Evolutionary conservation across 2,888 invertebrate genomes (phyloP), one percentile per base, ranked within the genome.

Genomic region (Acrocera orbiculus): DNA sequence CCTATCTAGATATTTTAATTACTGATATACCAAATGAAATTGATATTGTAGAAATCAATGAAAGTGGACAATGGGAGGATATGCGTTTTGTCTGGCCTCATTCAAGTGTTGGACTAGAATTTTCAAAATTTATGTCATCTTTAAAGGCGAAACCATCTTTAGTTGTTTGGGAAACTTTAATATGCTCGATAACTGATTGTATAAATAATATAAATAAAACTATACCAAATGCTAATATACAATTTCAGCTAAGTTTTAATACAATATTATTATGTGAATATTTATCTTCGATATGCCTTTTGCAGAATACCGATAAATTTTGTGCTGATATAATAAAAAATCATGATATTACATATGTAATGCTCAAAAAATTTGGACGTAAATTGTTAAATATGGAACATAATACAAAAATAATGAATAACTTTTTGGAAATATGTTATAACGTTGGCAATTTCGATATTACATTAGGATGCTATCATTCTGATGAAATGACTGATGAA

Each of bases 101-200:
- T 10, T 35, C 39, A 1, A 44, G 47, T 2, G 53, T 50, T 1
- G 58, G 59, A 1, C 37, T 37, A 4, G 47, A 48, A 2, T 58
- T 59, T 31, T 52, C 52, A 0, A 51, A 51, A 22, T 45, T 58
- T 2, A 43, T 60, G 2, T 47, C 50, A 4, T 47, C 49, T 3
- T 38, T 59, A 0, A 50, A 52, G 42, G 50, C 55, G 2, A 58
- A 56, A 33, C 56, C 56, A 3, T 54, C 59, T 2, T 36, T 60
- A 22, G 51, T 52, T 4, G 51, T 60, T 10, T 60, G 60, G 58
- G 53, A 54, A 28, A 49, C 51, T 3, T 37, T 58, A 16, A 38
- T 57, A 9, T 54, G 46, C 37, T 41, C 45, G 3, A 41, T 60
- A 4, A 37, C 42, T 0, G 42, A 43, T 2, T 27, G n/a, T n/a